Evolutionary conservation across 2,797 vertebrate genomes (phyloP).

Genomic region (Manis pentadactyla): DNA sequence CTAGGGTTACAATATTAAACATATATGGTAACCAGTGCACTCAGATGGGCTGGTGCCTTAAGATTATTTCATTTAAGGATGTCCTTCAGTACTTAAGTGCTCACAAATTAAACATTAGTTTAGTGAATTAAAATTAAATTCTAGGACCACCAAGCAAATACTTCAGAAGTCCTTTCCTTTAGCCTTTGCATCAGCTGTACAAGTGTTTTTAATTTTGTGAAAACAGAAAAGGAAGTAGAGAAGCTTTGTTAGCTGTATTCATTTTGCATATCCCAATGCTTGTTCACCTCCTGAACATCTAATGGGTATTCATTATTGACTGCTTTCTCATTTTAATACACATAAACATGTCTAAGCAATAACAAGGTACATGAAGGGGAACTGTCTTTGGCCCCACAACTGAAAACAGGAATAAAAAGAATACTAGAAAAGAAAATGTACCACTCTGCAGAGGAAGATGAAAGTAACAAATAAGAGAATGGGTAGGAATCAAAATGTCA

Average conservation of each 20-base stretch:
- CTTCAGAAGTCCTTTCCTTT: conserved; percentile 19
- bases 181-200: background rate
- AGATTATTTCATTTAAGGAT: conserved; percentile 47
- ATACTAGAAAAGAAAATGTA: conserved; percentile 9
- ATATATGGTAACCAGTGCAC: background rate
- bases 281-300: background rate
- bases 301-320: background rate
- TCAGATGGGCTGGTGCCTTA: background rate
- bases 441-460: background rate
- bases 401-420: conserved; percentile 38
- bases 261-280: background rate
- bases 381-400: background rate
- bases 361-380: background rate
- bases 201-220: background rate
- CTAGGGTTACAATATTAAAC: conserved; percentile 26
- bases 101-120: conserved; percentile 41
- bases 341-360: conserved; percentile 35
- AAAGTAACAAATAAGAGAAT: conserved; percentile 29
- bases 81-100: background rate
- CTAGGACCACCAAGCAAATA: background rate
- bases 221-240: conserved; percentile 24
- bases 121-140: conserved; percentile 52
- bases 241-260: background rate
- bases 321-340: conserved; percentile 47
- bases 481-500: background rate